A percentile compares a stretch with the other conserved stretches of the same genome.
These are phyloP conservation scores for Tretioscincus oriximinensis DNA, from an alignment of 2,113 vertebrate genomes.

Conservation along the genomic window DNA sequence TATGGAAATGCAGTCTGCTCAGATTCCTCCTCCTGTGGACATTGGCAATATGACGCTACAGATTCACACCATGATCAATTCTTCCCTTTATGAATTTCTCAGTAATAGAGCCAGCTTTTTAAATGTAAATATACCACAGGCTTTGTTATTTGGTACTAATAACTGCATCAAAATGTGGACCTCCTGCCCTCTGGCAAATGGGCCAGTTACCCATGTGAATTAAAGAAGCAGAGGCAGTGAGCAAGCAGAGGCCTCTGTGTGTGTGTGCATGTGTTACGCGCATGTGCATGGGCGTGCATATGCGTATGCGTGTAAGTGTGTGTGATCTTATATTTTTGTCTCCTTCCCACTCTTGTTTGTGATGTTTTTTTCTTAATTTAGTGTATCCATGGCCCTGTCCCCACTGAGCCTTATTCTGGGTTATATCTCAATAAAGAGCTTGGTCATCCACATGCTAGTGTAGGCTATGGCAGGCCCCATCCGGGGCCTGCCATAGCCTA, in stretches of 20 bases:
- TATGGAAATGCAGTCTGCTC: slow-evolving; percentile 69
- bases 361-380: slow-evolving; percentile 71
- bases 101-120: slow-evolving; percentile 66
- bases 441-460: no score
- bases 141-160: slow-evolving; percentile 66
- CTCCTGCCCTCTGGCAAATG: slow-evolving; percentile 23
- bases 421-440: no score
- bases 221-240: slow-evolving; percentile 16
- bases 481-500: no score
- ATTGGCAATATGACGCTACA: slow-evolving; percentile 55
- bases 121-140: slow-evolving; percentile 69
- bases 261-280: slow-evolving; percentile 67
- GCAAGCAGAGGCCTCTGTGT: slow-evolving; percentile 15
- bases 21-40: slow-evolving; percentile 57
- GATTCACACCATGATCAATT: slow-evolving; percentile 64
- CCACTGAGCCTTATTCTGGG: no score
- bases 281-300: slow-evolving; percentile 18
- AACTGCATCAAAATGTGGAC: slow-evolving; percentile 43
- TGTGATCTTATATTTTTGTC: slow-evolving; percentile 68
- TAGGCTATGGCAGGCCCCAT: no score
- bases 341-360: slow-evolving; percentile 59
- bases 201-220: slow-evolving; percentile 7
- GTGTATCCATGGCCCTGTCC: no score
- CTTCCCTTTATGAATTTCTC: slow-evolving; percentile 61
- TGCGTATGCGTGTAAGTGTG: slow-evolving; percentile 43